These are phyloP conservation scores for Apamea anceps DNA, from an alignment of 2,888 invertebrate genomes.

Conservation along the genomic window DNA sequence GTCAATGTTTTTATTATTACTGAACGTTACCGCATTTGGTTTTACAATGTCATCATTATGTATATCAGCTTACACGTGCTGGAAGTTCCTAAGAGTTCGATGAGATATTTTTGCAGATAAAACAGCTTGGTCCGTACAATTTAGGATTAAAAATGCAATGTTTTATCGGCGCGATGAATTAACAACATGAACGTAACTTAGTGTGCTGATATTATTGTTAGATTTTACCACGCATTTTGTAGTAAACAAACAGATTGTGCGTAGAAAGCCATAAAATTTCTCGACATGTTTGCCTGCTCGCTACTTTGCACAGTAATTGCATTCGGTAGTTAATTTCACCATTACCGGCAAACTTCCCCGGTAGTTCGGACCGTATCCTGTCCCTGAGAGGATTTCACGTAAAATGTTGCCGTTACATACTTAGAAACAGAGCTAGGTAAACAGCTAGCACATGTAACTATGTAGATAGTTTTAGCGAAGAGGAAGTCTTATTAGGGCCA, in stretches of 20 bases:
- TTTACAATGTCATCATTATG: conserved; percentile 17
- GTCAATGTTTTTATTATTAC: conserved; percentile 21
- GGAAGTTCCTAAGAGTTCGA: conserved; percentile 6
- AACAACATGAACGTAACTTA: conserved; percentile 52
- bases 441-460: conserved; percentile 19
- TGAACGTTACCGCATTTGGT: conserved; percentile 21
- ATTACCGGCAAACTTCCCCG: conserved; percentile 74
- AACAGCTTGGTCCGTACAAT: conserved; percentile 9
- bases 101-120: conserved; percentile 14
- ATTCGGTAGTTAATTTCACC: conserved; percentile 78
- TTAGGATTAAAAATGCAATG: conserved; percentile 11
- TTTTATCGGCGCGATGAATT: conserved; percentile 20
- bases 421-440: conserved; percentile 30
- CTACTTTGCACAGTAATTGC: conserved; percentile 77
- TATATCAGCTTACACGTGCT: conserved; percentile 15
- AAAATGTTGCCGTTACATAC: conserved; percentile 24
- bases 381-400: conserved; percentile 57
- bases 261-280: conserved; percentile 83
- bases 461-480: conserved; percentile 40
- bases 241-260: conserved; percentile 74
- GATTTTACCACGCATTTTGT: conserved; percentile 69
- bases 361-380: conserved; percentile 64
- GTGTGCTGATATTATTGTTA: conserved; percentile 64
- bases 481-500: conserved; percentile 67
- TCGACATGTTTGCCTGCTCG: conserved; percentile 69